These are phyloP conservation scores for Oncopeltus fasciatus DNA, from an alignment of 1,140 invertebrate species.

Conservation along the genomic window DNA sequence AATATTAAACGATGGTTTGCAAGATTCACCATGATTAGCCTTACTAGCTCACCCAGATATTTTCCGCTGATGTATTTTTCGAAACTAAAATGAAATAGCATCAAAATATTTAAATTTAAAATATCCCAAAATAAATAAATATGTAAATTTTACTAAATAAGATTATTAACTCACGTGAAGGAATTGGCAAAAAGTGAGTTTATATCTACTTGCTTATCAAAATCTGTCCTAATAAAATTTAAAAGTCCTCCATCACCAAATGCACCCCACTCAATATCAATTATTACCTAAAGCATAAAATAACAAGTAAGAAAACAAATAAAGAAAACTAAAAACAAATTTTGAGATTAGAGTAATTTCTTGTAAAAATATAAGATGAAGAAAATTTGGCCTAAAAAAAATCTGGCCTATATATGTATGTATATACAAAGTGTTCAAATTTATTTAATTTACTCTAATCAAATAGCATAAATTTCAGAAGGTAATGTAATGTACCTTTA, in stretches of 20 bases:
- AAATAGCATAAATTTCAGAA: too few relatives aligned
- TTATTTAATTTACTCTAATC: too few relatives aligned
- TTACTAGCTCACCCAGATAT: constrained; percentile 48
- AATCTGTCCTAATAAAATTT: constrained; percentile 59
- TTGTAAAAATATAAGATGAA: too few relatives aligned
- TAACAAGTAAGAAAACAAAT: too few relatives aligned
- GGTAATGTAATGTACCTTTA: too few relatives aligned
- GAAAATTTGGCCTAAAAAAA: too few relatives aligned
- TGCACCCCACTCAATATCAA: constrained; percentile 74
- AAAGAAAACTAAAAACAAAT: too few relatives aligned
- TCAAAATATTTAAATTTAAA: background rate
- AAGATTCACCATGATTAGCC: constrained; percentile 39
- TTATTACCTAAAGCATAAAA: constrained; percentile 45
- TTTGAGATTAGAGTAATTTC: too few relatives aligned
- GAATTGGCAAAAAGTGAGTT: constrained; percentile 40
- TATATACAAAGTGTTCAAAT: too few relatives aligned
- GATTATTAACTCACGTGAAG: constrained; percentile 34
- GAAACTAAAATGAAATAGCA: constrained; percentile 34
- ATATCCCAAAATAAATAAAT: background rate
- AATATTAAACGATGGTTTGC: constrained; percentile 40
- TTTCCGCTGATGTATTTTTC: constrained; percentile 54
- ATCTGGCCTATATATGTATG: too few relatives aligned
- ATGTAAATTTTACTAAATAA: background rate
- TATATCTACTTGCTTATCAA: constrained; percentile 44
- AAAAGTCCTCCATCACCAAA: constrained; percentile 67